Percentiles rank a stretch among this genome's conserved stretches.
Evolutionary conservation across 2,888 invertebrate species (phyloP).

Genomic region (Drosophila testacea): DNA sequence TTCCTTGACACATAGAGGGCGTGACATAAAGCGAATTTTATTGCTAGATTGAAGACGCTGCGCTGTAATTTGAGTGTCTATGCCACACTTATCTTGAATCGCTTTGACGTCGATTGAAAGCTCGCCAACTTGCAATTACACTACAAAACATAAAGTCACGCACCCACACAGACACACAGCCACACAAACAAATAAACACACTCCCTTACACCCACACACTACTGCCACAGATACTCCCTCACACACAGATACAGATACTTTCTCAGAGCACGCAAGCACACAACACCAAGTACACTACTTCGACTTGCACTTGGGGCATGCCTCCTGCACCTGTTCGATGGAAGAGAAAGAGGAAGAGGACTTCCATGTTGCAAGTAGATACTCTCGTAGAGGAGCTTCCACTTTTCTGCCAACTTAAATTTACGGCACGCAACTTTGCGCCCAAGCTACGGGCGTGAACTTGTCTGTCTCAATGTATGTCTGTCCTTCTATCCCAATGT

Average conservation of each 20-base stretch:
- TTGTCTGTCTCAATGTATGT: conserved; percentile 30
- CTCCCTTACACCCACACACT: conserved; percentile 3
- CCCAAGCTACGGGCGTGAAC: conserved; percentile 66
- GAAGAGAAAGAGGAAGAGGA: conserved; percentile 42
- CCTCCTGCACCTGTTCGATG: conserved; percentile 64
- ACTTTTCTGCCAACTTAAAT: conserved; percentile 59
- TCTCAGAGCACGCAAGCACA: conserved; percentile 68
- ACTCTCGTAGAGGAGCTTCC: conserved; percentile 19
- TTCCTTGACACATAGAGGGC: conserved; percentile 48
- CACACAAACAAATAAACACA: not conserved
- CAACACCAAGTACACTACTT: conserved; percentile 64
- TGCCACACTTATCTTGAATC: conserved; percentile 66
- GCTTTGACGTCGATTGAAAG: conserved; percentile 45
- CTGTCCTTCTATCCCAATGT: conserved; percentile 17
- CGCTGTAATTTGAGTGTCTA: conserved; percentile 73
- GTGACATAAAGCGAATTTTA: conserved; percentile 65
- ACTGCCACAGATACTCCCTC: conserved; percentile 1
- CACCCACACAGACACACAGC: conserved; percentile 39
- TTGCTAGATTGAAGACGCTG: conserved; percentile 56
- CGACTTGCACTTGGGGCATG: conserved; percentile 40
- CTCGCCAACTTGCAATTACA: conserved; percentile 73
- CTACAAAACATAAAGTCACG: conserved; percentile 51
- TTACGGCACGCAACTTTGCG: conserved; percentile 73
- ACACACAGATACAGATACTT: conserved; percentile 12
- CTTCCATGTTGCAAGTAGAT: conserved; percentile 32